Evolutionary conservation across 2,888 invertebrate species (phyloP).

Genomic region (Lycaena phlaeas): DNA sequence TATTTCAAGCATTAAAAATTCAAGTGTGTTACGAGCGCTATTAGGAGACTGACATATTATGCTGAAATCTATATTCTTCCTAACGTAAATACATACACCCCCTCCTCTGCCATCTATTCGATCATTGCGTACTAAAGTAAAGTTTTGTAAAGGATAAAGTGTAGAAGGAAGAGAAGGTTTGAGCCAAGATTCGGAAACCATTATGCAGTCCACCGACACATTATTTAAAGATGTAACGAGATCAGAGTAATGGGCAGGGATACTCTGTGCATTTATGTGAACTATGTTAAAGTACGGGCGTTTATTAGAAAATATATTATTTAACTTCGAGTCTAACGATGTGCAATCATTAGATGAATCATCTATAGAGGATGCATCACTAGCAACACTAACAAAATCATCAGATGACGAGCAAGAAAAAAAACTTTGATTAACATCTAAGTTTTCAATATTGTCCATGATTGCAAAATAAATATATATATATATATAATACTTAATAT

Average conservation of each 20-base stretch:
- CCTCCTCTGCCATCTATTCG: slow-evolving; percentile 7
- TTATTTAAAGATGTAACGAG: background rate
- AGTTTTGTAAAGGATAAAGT: slow-evolving; percentile 3
- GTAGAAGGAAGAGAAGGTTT: slow-evolving; percentile 6
- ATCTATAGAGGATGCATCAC: background rate
- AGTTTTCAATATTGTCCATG: background rate
- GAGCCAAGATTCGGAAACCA: slow-evolving; percentile 1
- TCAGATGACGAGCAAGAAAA: background rate
- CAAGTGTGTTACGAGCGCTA: background rate
- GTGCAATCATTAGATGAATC: background rate
- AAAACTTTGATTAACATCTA: background rate
- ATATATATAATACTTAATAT: too few species aligned
- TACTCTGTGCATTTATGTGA: slow-evolving; percentile 2
- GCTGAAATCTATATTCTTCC: slow-evolving; percentile 9
- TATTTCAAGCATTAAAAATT: slow-evolving; percentile 12
- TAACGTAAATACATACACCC: slow-evolving; percentile 12
- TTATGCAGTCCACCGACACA: background rate
- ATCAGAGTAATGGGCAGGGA: slow-evolving; percentile 1
- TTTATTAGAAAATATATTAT: background rate
- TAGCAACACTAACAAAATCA: background rate
- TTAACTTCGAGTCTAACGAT: background rate
- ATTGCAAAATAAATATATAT: too few species aligned
- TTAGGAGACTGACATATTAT: slow-evolving; percentile 9
- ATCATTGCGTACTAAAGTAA: slow-evolving; percentile 11
- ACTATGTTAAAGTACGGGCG: background rate